Evolutionary conservation across 2,888 invertebrate genomes (phyloP).

Genomic region (Smittia sp.): DNA sequence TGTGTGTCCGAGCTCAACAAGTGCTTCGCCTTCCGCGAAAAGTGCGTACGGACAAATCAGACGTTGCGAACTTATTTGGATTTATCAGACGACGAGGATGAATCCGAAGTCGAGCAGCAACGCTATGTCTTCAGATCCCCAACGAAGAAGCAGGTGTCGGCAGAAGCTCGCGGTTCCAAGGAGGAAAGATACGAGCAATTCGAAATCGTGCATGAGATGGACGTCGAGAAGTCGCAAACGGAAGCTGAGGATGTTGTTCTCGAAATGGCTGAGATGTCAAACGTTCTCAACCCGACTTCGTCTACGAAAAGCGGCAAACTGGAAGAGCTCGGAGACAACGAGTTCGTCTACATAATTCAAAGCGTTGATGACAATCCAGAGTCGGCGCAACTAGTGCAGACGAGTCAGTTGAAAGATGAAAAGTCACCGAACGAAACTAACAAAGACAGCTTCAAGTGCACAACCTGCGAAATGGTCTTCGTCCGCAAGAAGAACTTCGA

Average conservation of each 20-base stretch:
- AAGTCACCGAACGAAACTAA: not conserved
- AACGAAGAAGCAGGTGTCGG: too few species aligned
- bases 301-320: not conserved
- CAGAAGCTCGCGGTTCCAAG: not conserved
- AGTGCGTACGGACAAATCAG: constrained; percentile 10
- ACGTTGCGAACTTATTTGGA: constrained; percentile 18
- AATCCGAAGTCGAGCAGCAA: not conserved
- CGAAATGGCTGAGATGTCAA: constrained; percentile 18
- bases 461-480: constrained; percentile 55
- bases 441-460: constrained; percentile 50
- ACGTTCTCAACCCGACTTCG: not conserved
- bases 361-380: not conserved
- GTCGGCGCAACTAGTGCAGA: not conserved
- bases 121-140: not conserved
- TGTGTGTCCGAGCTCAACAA: constrained; percentile 29
- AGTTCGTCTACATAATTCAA: constrained; percentile 1
- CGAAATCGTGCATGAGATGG: not conserved
- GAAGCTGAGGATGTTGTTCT: not conserved
- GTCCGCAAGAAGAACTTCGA: constrained; percentile 58
- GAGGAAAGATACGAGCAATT: constrained; percentile 20
- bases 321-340: not conserved
- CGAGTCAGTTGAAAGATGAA: not conserved
- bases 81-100: not conserved
- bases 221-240: not conserved
- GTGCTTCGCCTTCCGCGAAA: constrained; percentile 16